Evolutionary conservation across 2,888 invertebrate genomes (phyloP), one percentile per base, ranked within the genome.

Genomic region (Morpho achilles): DNA sequence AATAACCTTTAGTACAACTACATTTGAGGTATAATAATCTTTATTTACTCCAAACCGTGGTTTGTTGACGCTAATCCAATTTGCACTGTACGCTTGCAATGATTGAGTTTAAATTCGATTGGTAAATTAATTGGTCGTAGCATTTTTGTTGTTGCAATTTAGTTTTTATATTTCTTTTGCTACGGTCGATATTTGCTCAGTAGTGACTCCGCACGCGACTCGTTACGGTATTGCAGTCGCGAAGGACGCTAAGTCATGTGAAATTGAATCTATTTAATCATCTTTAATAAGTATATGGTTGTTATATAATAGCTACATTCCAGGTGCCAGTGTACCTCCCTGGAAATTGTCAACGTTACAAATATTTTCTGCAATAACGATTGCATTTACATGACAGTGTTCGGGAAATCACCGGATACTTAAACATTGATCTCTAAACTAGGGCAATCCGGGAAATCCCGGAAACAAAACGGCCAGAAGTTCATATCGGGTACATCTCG

Each of bases 201-300:
- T 45, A 7, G 16, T 50, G 7, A 43, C 8, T 53, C 54, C 63
- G 73, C 82, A 80, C 82, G 82, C 83, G 75, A 81, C 61, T 61
- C 76, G 82, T 83, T 80, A 74, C 79, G 76, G 69, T 73, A 66
- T 68, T 72, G 69, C 69, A 61, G 60, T 61, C 62, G 64, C 65
- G 79, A 82, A 80, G 82, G 82, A 79, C 82, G 70, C 61, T 52
- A 52, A 58, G 68, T 72, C 75, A 76, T 78, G 75, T 81, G 77
- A 79, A 80, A 80, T 81, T 79, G 77, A 77, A 77, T 79, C 74
- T 65, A 68, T 59, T 61, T 59, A 50, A 55, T 63, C 61, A 61
- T 63, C 41, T 56, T 53, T 53, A 61, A 59, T 59, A 53, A 59
- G 22, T 60, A 50, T 56, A 46, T 50, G 48, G 32, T 16, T 47